Conservation (phyloP, 2,113 vertebrate genomes). For the Choloepus hoffmanni region DNA sequence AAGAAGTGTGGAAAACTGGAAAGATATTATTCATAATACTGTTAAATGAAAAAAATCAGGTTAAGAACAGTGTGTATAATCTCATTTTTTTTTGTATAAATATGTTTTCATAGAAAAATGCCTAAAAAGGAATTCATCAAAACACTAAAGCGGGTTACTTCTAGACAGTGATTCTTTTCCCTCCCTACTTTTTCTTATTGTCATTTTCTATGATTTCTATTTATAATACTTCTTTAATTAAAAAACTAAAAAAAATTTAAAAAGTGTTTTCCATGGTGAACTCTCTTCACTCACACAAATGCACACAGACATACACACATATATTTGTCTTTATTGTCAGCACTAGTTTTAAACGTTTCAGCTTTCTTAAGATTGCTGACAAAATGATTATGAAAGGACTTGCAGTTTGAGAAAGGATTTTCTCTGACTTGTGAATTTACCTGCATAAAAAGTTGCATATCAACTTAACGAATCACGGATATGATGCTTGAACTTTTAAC, state of each 20-base stretch:
- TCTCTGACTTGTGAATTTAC: conserved; percentile 40
- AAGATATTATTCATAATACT: neutral
- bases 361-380: neutral
- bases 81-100: neutral
- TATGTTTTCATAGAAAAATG: neutral
- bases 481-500: neutral
- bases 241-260: conserved; percentile 4
- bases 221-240: conserved; percentile 44
- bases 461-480: neutral
- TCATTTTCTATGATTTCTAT: neutral
- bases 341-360: neutral
- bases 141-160: neutral
- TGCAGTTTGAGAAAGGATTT: neutral
- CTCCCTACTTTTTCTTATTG: neutral
- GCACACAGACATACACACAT: neutral
- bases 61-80: neutral
- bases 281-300: too few relatives aligned
- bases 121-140: neutral
- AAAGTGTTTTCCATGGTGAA: neutral
- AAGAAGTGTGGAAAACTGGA: neutral
- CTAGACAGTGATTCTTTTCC: neutral
- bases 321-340: neutral
- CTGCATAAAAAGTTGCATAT: neutral
- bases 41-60: neutral
- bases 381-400: neutral